phyloP scores from a whole-genome alignment of 1,140 invertebrate species.

The Dermatophagoides farinae region DNA sequence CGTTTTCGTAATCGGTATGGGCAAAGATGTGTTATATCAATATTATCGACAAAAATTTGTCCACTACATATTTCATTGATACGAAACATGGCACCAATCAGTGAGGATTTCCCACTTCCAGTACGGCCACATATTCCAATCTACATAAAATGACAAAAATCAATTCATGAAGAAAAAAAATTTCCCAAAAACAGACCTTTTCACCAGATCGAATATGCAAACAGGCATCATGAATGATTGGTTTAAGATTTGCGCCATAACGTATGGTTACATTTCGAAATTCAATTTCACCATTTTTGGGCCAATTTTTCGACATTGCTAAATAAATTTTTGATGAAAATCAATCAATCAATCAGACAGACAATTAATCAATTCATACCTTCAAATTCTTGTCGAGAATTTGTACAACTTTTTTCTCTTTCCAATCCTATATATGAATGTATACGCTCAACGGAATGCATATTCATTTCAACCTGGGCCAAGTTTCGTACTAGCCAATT shows the following conservation, averaged over 20 bases:
- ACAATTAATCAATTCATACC: background rate
- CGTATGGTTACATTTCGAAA: slow-evolving; percentile 45
- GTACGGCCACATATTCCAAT: slow-evolving; percentile 56
- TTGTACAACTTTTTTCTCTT: slow-evolving; percentile 25
- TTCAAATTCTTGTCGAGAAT: background rate
- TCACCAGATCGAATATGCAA: slow-evolving; percentile 28
- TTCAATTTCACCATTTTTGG: slow-evolving; percentile 41
- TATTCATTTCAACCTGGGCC: slow-evolving; percentile 40
- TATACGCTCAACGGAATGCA: slow-evolving; percentile 40
- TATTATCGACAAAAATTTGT: slow-evolving; percentile 43
- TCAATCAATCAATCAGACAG: background rate
- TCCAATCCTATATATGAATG: slow-evolving; percentile 48
- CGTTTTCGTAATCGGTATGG: slow-evolving; percentile 32
- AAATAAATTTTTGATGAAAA: background rate
- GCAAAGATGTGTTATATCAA: slow-evolving; percentile 41
- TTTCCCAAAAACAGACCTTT: slow-evolving; percentile 18
- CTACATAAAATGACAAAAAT: slow-evolving; percentile 26
- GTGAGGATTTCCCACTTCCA: slow-evolving; percentile 54
- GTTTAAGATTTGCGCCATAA: slow-evolving; percentile 36
- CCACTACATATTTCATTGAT: slow-evolving; percentile 39
- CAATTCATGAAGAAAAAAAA: background rate
- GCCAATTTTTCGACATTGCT: slow-evolving; percentile 33
- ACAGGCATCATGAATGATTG: slow-evolving; percentile 40
- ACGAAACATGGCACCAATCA: slow-evolving; percentile 44
- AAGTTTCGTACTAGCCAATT: slow-evolving; percentile 40